Conservation (phyloP, 1,140 invertebrate species). For the Apis florea region DNA sequence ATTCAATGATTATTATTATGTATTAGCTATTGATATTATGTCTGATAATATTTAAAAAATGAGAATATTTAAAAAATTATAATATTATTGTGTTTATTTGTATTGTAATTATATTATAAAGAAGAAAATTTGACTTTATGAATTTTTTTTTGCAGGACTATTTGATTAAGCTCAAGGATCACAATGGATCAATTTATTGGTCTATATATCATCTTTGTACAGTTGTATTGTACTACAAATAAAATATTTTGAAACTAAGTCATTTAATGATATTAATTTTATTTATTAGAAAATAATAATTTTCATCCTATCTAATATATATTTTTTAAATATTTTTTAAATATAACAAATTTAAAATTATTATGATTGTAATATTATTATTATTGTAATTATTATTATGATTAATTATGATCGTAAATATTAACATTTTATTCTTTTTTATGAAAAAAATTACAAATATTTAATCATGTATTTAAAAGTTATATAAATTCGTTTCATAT, state of each 20-base stretch:
- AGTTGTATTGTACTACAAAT: constrained; percentile 75
- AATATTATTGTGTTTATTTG: too few species aligned
- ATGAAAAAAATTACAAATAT: not conserved
- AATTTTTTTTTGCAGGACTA: constrained; percentile 83
- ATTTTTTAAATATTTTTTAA: too few species aligned
- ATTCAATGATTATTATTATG: constrained; percentile 79
- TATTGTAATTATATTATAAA: constrained; percentile 33
- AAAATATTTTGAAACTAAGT: constrained; percentile 54
- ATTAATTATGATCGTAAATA: not conserved
- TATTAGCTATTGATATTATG: constrained; percentile 82
- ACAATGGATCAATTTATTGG: constrained; percentile 32
- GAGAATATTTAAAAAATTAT: constrained; percentile 68
- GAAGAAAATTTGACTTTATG: constrained; percentile 34
- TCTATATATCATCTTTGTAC: constrained; percentile 70
- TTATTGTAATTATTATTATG: not conserved
- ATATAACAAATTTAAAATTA: not conserved
- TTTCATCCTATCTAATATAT: not conserved
- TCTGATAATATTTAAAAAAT: constrained; percentile 77
- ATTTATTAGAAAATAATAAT: not conserved
- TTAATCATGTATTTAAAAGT: too few species aligned
- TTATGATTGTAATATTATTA: not conserved
- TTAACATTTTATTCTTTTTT: not conserved
- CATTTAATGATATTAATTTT: not conserved
- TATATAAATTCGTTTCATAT: too few species aligned
- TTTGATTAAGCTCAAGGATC: constrained; percentile 84